These are phyloP conservation scores for Apamea epomidion DNA, from an alignment of 2,888 invertebrate genomes.

Conservation along the genomic window DNA sequence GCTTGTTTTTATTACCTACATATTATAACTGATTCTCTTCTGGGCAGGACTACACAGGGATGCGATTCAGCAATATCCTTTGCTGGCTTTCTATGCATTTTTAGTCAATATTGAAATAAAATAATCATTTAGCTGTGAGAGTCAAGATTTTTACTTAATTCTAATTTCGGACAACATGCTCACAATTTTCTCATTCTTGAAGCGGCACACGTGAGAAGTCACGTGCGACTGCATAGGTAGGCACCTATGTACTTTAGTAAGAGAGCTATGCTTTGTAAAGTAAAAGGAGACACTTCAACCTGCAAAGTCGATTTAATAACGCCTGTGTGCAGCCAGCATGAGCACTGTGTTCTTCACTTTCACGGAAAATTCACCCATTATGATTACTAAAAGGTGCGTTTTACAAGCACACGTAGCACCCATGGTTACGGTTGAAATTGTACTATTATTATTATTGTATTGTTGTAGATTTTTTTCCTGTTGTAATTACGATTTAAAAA, in stretches of 20 bases:
- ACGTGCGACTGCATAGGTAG: background rate
- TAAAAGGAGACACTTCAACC: background rate
- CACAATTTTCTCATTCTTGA: background rate
- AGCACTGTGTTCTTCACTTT: background rate
- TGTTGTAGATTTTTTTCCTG: background rate
- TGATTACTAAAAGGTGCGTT: background rate
- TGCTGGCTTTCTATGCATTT: background rate
- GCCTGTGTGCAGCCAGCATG: background rate
- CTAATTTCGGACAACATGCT: background rate
- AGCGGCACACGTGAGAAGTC: background rate
- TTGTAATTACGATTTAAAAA: too few species aligned
- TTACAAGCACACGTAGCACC: background rate
- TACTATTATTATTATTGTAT: background rate
- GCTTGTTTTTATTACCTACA: background rate
- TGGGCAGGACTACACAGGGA: background rate
- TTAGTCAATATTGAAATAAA: background rate
- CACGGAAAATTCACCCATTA: background rate
- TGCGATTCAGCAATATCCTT: background rate
- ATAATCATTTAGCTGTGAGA: background rate
- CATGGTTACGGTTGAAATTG: background rate
- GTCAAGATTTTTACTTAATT: background rate
- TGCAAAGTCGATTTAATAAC: slow-evolving; percentile 17
- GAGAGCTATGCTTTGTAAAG: slow-evolving; percentile 7
- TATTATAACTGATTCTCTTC: background rate
- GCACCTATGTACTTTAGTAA: slow-evolving; percentile 6